These are phyloP conservation scores for Cololabis saira DNA, from an alignment of 2,113 vertebrate species.

Conservation along the genomic window DNA sequence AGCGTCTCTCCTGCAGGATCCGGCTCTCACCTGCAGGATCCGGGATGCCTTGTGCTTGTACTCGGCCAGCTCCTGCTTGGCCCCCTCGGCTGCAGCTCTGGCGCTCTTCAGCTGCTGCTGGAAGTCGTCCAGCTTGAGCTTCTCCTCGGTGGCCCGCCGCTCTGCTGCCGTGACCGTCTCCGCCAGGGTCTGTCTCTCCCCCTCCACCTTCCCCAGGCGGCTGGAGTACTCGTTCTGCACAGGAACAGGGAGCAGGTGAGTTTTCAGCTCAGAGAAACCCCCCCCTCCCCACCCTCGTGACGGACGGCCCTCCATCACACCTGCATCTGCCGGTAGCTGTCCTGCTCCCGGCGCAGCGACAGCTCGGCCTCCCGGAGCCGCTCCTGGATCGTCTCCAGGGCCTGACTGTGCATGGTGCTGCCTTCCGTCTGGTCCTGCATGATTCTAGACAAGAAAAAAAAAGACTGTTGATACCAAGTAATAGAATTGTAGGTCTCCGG, in stretches of 20 bases:
- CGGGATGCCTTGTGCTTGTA: conserved; percentile 98
- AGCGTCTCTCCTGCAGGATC: too few relatives aligned
- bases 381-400: conserved; percentile 91
- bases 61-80: conserved; percentile 91
- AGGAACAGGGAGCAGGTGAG: neutral
- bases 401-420: conserved; percentile 90
- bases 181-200: conserved; percentile 90
- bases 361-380: conserved; percentile 88
- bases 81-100: conserved; percentile 83
- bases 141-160: conserved; percentile 87
- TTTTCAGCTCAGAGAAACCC: fast-evolving
- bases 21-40: conserved; percentile 93
- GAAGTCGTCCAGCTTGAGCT: conserved; percentile 85
- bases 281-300: neutral
- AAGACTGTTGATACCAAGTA: too few relatives aligned
- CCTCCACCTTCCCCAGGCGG: conserved; percentile 88
- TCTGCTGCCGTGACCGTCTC: conserved; percentile 88
- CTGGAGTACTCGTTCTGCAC: conserved; percentile 86
- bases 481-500: too few relatives aligned
- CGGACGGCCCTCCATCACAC: conserved; percentile 41
- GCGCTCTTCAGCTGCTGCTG: conserved; percentile 88
- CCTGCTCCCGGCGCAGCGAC: conserved; percentile 88
- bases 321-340: conserved; percentile 94
- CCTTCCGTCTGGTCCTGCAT: conserved; percentile 93
- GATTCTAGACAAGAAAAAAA: conserved; percentile 78